Conservation (phyloP, 1,140 invertebrate genomes). For the Geopemphigus sp. region DNA sequence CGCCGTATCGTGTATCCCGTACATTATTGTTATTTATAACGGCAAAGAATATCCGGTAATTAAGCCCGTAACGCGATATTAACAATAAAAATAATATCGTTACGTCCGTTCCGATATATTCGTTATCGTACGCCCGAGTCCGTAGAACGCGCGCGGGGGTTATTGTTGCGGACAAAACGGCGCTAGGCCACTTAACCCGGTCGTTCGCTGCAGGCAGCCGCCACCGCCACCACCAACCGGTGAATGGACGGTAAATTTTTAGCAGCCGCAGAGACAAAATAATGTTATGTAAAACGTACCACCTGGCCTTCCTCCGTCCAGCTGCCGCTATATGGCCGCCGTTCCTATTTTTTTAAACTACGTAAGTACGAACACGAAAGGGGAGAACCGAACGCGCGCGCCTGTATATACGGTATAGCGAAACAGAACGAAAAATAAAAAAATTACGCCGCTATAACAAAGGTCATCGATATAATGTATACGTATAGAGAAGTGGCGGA, state of each 20-base stretch:
- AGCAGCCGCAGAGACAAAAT: constrained; percentile 46
- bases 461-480: neutral
- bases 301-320: constrained; percentile 12
- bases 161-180: constrained; percentile 15
- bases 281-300: constrained; percentile 41
- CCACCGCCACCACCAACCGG: neutral
- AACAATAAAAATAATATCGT: constrained; percentile 10
- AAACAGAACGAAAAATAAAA: neutral
- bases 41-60: constrained; percentile 42
- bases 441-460: constrained; percentile 20
- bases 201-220: constrained; percentile 20
- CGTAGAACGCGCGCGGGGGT: neutral
- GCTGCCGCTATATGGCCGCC: neutral
- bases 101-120: constrained; percentile 24
- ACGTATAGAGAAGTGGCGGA: neutral
- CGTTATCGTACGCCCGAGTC: neutral
- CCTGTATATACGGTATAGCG: neutral
- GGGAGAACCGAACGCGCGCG: neutral
- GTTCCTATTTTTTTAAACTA: neutral
- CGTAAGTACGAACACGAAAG: neutral
- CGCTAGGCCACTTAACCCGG: constrained; percentile 37
- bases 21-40: no score
- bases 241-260: constrained; percentile 30
- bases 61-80: neutral
- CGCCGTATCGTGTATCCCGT: no score